Base-by-base conservation (phyloP, 2,113 vertebrate genomes). In the Heterochromis multidens region DNA sequence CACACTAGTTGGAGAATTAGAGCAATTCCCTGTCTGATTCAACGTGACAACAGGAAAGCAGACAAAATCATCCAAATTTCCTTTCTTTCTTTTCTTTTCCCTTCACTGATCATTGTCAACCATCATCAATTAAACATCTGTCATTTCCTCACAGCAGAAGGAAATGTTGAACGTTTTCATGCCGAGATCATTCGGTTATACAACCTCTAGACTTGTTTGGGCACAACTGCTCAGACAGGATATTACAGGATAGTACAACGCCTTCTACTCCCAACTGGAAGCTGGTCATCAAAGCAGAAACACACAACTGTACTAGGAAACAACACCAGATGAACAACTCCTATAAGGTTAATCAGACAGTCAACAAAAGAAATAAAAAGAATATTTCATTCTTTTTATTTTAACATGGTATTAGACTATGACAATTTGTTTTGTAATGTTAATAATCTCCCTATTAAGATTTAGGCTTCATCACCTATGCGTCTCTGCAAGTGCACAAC, bases 121-220 rank as follows among this genome's bases (percentile, higher is more conserved):
- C 60, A 86, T 70, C 82, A 91, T 83, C 72, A 86, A 85, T 83
- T 83, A 87, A 91, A 93, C 88, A 87, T 88, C 92, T 90, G 92
- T 72, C 16, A 72, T 29, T 49, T 72, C 65, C 9, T 72, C 40
- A 12, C 70, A 54, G 70, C 46, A 31, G 70, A 74, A 52, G 46
- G 27, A 74, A 74, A 74, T 54, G 70, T 52, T 74, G 70, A 17
- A 74, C 70, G 2, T 74, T 74, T 74, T 52, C 46, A 52, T 74
- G 29, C 70, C 1, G 27, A 31, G 27, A 31, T 52, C 27, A 52
- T 54, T 74, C 6, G 1, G 46, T 74, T 74, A 52, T 31, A 74
- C 46, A 35, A 29, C 5, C 0, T 52, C 59, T 77, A 65, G 46
- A 81, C 86, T 86, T 88, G 90, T 89, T 90, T 88, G 82, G 89